phyloP scores from a whole-genome alignment of 2,888 invertebrate species.

The Gortyna flavago region DNA sequence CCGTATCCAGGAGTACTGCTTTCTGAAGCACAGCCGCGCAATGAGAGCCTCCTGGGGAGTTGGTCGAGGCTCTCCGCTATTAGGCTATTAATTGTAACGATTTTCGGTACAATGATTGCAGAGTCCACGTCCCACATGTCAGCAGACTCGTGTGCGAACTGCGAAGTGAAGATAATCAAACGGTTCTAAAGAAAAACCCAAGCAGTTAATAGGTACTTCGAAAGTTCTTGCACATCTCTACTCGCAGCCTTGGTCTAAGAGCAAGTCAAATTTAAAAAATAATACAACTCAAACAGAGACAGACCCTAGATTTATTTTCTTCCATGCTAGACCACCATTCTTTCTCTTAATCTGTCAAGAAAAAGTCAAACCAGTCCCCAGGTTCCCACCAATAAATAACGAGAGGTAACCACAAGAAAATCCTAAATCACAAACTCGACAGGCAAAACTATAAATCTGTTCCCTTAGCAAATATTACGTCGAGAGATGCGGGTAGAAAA shows the following conservation, averaged over 20 bases:
- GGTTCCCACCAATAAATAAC: slow-evolving; percentile 44
- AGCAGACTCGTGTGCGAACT: too few species aligned
- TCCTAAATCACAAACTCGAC: slow-evolving; percentile 52
- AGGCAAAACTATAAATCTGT: slow-evolving; percentile 59
- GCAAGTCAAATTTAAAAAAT: too few species aligned
- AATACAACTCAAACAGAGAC: not conserved
- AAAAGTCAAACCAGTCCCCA: slow-evolving; percentile 10
- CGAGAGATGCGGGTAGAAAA: slow-evolving; percentile 64
- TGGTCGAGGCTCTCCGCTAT: not conserved
- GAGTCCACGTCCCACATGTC: not conserved
- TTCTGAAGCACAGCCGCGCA: not conserved
- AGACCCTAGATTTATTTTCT: slow-evolving; percentile 5
- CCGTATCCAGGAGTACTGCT: not conserved
- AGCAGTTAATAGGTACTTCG: too few species aligned
- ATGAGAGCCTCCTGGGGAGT: not conserved
- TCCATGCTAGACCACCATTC: not conserved
- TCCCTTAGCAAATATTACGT: slow-evolving; percentile 60
- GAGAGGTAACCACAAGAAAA: slow-evolving; percentile 32
- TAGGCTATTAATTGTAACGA: too few species aligned
- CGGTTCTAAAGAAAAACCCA: not conserved
- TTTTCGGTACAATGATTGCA: not conserved
- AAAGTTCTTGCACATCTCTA: not conserved
- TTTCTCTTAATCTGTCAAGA: slow-evolving; percentile 13
- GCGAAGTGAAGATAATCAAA: slow-evolving; percentile 1
- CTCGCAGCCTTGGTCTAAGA: not conserved